These are phyloP conservation scores for Helicolenus hilgendorfi DNA, from an alignment of 2,797 vertebrate genomes.

Conservation along the genomic window DNA sequence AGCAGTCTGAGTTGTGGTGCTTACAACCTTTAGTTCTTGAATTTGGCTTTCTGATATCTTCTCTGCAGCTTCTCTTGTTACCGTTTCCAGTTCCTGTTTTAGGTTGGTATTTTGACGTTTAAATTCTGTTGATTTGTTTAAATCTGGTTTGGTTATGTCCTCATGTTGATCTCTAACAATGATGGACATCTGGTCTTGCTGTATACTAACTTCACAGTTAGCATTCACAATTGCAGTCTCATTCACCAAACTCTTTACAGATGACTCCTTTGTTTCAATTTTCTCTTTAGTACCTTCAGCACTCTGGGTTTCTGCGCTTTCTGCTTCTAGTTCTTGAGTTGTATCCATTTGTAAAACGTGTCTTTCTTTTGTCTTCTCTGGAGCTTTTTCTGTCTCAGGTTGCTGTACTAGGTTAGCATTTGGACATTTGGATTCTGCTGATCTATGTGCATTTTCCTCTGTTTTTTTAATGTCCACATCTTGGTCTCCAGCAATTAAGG, in stretches of 20 bases:
- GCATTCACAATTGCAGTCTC: not conserved
- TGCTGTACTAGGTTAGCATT: not conserved
- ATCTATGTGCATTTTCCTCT: not conserved
- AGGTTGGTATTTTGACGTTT: not conserved
- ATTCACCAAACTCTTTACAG: not conserved
- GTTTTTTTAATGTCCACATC: not conserved
- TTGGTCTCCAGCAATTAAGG: not conserved
- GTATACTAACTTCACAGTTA: not conserved
- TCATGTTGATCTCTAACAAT: not conserved
- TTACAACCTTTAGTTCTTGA: not conserved
- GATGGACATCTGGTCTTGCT: slow-evolving; percentile 10
- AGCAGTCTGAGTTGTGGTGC: not conserved
- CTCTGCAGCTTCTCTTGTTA: not conserved
- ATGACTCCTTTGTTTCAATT: not conserved
- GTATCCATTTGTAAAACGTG: not conserved
- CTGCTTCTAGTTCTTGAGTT: not conserved
- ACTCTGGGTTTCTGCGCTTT: not conserved
- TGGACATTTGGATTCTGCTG: not conserved
- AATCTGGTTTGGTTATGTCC: not conserved
- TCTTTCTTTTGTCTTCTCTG: not conserved
- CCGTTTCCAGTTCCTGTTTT: not conserved
- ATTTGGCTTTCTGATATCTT: not conserved
- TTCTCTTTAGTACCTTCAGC: not conserved
- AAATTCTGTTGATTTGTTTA: not conserved
- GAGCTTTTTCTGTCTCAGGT: not conserved